These are phyloP conservation scores for Caradrina kadenii DNA, from an alignment of 2,888 invertebrate genomes.

Conservation along the genomic window DNA sequence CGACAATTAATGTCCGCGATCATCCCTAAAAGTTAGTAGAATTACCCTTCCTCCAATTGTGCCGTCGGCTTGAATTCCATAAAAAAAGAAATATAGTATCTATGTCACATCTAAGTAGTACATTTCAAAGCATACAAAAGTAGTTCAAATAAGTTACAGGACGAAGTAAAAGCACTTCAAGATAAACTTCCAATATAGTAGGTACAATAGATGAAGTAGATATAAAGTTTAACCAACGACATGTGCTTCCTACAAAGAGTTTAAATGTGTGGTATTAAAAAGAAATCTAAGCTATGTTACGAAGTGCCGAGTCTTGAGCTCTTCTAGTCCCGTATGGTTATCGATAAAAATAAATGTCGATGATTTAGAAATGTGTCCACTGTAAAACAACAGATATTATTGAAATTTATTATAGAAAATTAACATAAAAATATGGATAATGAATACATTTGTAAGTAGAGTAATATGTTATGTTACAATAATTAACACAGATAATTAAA, in stretches of 20 bases:
- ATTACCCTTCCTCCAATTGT: too few relatives aligned
- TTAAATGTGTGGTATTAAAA: slow-evolving; percentile 89
- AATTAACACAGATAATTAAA: slow-evolving; percentile 53
- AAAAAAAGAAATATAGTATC: neutral
- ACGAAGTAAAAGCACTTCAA: slow-evolving; percentile 49
- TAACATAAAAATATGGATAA: neutral
- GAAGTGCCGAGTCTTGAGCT: slow-evolving; percentile 79
- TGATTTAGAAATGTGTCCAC: neutral
- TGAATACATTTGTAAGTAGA: slow-evolving; percentile 2
- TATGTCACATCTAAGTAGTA: neutral
- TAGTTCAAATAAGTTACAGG: slow-evolving; percentile 38
- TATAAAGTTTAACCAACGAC: slow-evolving; percentile 74
- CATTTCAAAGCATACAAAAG: slow-evolving; percentile 17
- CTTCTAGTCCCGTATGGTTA: slow-evolving; percentile 68
- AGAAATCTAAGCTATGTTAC: slow-evolving; percentile 85
- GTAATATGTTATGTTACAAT: slow-evolving; percentile 26
- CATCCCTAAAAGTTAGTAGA: too few relatives aligned
- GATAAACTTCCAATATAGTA: slow-evolving; percentile 56
- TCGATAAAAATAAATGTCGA: slow-evolving; percentile 44
- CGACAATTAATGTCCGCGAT: too few relatives aligned
- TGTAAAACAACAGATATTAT: too few relatives aligned
- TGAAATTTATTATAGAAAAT: neutral
- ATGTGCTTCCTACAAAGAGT: slow-evolving; percentile 79
- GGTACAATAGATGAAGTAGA: slow-evolving; percentile 67
- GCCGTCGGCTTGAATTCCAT: too few relatives aligned